Base-by-base conservation (phyloP, 2,888 invertebrate species). In the Steinernema scapterisci region DNA sequence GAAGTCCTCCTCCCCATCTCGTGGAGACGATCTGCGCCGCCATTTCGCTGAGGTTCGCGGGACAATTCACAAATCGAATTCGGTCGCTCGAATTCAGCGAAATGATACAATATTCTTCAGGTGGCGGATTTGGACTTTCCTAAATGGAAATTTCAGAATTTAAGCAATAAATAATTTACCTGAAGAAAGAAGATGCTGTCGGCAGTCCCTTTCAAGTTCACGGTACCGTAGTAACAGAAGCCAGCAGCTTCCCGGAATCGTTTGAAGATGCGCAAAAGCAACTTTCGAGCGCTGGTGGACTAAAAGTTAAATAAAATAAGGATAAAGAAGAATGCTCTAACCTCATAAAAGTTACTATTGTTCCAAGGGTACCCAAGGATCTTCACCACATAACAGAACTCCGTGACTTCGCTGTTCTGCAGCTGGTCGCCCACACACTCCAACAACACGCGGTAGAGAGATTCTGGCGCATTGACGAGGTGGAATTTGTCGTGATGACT, bases 161-260 rank as follows among this genome's bases (percentile, higher is more conserved):
- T n/a, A n/a, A n/a, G n/a, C n/a, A n/a, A n/a, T n/a, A n/a, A n/a
- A n/a, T n/a, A n/a, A n/a, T n/a, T n/a, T n/a, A 31, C 38, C 5
- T 54, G 52, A 11, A 51, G 21, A 27, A 78, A 78, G 70, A 78
- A 78, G 19, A 78, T 46, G 45, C 38, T 45, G 70, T 78, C 78
- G n/a, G 78, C 75, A 6, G 73, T 76, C 19, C 77, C 78, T 23
- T 78, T 78, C 19, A 75, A 13, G 48, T 78, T 78, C 19, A 38
- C 73, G 16, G 78, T 56, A n/a, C 72, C 71, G 52, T 31, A 56
- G 43, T 44, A 74, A 19, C 31, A 19, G 54, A 52, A 72, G n/a
- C 74, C 31, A 9, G 21, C 27, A n/a, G n/a, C n/a, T 1, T 1
- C 3, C 46, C 72, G 54, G 54, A 79, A 76, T 11, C 27, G 7